phyloP scores from a whole-genome alignment of 2,888 invertebrate genomes.

The Latheticus oryzae region DNA sequence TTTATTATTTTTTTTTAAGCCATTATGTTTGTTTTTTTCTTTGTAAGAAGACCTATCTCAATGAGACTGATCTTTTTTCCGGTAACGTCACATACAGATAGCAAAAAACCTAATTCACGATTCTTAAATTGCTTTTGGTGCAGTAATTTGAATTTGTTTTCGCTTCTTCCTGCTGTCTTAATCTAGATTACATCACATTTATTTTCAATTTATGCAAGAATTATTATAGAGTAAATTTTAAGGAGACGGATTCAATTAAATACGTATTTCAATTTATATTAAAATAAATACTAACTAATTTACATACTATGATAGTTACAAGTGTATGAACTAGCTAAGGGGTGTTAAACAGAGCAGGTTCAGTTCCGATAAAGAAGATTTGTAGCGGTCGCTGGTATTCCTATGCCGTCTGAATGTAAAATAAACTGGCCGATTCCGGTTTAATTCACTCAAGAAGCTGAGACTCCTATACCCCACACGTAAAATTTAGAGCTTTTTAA shows the following conservation, averaged over 20 bases:
- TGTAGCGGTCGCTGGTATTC: conserved; percentile 53
- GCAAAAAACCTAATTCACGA: conserved; percentile 20
- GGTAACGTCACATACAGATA: conserved; percentile 30
- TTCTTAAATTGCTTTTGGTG: conserved; percentile 34
- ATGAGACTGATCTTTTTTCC: conserved; percentile 22
- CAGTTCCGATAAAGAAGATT: conserved; percentile 57
- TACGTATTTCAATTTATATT: no score
- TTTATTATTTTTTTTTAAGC: no score
- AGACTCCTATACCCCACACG: conserved; percentile 39
- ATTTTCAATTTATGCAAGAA: conserved; percentile 38
- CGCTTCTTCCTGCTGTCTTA: conserved; percentile 33
- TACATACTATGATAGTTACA: conserved; percentile 22
- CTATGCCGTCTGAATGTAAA: conserved; percentile 51
- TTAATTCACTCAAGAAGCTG: conserved; percentile 49
- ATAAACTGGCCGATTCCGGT: conserved; percentile 45
- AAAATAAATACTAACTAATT: no score
- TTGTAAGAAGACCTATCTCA: conserved; percentile 1
- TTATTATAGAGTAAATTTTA: no score
- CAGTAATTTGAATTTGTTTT: conserved; percentile 38
- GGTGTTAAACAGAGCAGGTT: conserved; percentile 53
- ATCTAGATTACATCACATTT: conserved; percentile 38
- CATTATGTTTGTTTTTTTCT: no score
- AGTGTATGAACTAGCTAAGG: conserved; percentile 43
- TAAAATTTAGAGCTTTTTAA: conserved; percentile 48
- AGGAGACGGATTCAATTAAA: no score